These are phyloP conservation scores for Malurus elegans DNA, from an alignment of 2,113 vertebrate species.

Conservation along the genomic window DNA sequence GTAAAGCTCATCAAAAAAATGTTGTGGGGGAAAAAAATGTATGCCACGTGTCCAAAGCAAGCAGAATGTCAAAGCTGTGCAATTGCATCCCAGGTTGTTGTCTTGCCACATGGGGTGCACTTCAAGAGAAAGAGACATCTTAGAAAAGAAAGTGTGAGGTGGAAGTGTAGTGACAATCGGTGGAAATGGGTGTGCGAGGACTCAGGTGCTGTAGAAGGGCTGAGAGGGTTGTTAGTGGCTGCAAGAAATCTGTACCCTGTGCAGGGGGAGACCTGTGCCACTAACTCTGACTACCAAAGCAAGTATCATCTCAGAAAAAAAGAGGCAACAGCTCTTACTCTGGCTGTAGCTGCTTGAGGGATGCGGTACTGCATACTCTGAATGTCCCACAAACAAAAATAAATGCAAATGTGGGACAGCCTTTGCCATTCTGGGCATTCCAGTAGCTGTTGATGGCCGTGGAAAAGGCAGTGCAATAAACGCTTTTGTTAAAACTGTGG, in stretches of 20 bases:
- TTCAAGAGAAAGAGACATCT: neutral
- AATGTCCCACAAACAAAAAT: neutral
- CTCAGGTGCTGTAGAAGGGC: neutral
- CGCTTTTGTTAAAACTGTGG: neutral
- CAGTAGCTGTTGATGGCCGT: neutral
- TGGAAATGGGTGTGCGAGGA: neutral
- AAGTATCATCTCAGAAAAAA: neutral
- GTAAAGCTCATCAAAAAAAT: neutral
- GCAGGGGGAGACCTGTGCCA: neutral
- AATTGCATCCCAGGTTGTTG: neutral
- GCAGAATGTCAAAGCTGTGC: neutral
- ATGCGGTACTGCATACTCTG: neutral
- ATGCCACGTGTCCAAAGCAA: neutral
- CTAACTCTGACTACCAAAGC: neutral
- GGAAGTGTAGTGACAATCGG: neutral
- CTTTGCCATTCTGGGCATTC: neutral
- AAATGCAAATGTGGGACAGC: neutral
- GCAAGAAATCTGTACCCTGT: neutral
- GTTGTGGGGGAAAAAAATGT: neutral
- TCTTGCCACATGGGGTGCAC: neutral
- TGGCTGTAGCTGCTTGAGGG: neutral
- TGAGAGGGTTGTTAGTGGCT: neutral
- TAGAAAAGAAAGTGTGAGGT: neutral
- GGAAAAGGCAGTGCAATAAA: neutral
- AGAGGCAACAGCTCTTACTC: neutral